Evolutionary conservation across 2,888 invertebrate genomes (phyloP).

Genomic region (Melipona beecheii): DNA sequence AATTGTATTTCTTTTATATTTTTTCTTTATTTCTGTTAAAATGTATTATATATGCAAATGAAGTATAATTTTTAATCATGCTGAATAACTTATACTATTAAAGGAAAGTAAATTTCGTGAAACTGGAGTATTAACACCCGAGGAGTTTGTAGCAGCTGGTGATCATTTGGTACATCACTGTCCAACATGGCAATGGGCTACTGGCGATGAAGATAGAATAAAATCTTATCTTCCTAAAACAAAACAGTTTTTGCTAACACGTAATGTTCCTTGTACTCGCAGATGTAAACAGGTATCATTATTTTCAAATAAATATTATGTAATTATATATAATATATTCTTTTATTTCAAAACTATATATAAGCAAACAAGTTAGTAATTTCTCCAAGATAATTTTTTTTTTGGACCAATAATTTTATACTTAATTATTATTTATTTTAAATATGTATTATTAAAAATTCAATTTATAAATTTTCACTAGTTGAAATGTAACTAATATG

Average conservation of each 20-base stretch:
- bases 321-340: background rate
- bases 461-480: no score
- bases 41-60: background rate
- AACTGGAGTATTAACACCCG: slow-evolving; percentile 99
- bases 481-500: background rate
- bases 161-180: slow-evolving; percentile 99
- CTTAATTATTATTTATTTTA: background rate
- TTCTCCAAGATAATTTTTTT: background rate
- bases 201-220: slow-evolving; percentile 94
- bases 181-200: slow-evolving; percentile 99
- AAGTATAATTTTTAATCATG: background rate
- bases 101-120: slow-evolving; percentile 99
- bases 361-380: background rate
- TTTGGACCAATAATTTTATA: background rate
- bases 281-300: slow-evolving; percentile 93
- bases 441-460: background rate
- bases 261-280: slow-evolving; percentile 98
- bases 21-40: background rate
- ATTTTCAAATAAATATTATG: background rate
- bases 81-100: slow-evolving; percentile 25
- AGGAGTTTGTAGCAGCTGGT: slow-evolving; percentile 99
- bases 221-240: slow-evolving; percentile 96
- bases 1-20: background rate
- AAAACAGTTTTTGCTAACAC: slow-evolving; percentile 98
- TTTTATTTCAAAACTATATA: background rate